Evolutionary conservation across 1,140 invertebrate genomes (phyloP), one percentile per base, ranked within the genome.

Genomic region (Geopemphigus sp.): DNA sequence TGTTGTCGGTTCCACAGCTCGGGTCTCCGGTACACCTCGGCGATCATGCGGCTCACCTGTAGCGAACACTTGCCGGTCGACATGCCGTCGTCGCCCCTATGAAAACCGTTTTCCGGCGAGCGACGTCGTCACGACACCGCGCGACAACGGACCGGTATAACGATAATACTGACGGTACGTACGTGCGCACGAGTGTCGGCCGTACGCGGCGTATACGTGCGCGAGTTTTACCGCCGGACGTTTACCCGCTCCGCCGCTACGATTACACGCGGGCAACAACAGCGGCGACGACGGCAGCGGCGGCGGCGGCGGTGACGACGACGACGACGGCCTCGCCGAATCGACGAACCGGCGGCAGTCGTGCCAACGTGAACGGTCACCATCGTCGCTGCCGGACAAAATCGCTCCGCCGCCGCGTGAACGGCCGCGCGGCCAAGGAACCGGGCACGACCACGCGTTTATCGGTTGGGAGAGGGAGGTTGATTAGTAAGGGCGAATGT

Each of bases 211-310:
- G 50, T 32, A 56, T 29, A 73, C 70, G 70, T 17, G 50, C 50
- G 70, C n/a, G n/a, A n/a, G n/a, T 54, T 54, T n/a, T n/a, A n/a
- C 56, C 50, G n/a, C 17, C 50, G 70, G 70, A 73, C 70, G 70
- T 73, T 53, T 73, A 73, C 70, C 70, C 70, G 70, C 70, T 73
- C 50, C 61, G 29, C 50, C 70, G 70, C 70, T 73, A 45, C n/a
- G n/a, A n/a, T n/a, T 45, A 29, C 70, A 73, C 22, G 70, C 70
- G 70, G 70, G 24, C n/a, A n/a, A n/a, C n/a, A n/a, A n/a, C n/a
- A n/a, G n/a, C n/a, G n/a, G n/a, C n/a, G n/a, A n/a, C n/a, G n/a
- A n/a, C n/a, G n/a, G n/a, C 50, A 50, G 50, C 45, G 61, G 29
- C 29, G 59, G 26, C 39, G 39, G 12, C 66, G 11, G 14, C 50